These are phyloP conservation scores for Buphagus erythrorhynchus DNA, from an alignment of 2,797 vertebrate species.

Conservation along the genomic window DNA sequence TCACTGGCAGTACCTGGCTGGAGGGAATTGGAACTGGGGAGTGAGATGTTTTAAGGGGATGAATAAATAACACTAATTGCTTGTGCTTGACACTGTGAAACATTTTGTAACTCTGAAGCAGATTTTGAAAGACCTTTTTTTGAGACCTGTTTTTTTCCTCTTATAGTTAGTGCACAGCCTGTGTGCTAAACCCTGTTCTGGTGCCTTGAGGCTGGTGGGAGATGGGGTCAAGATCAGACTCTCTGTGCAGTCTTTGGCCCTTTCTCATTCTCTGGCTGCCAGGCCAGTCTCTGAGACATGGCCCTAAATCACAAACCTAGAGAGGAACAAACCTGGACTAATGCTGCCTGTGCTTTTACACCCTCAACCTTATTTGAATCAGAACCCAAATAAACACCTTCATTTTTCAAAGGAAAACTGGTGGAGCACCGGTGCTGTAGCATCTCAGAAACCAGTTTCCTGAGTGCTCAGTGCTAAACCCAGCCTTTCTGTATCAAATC, in stretches of 20 bases:
- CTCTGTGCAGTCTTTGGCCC: background rate
- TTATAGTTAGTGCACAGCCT: background rate
- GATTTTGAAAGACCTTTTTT: background rate
- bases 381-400: background rate
- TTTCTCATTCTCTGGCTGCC: background rate
- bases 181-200: background rate
- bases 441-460: background rate
- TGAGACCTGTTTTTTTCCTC: background rate
- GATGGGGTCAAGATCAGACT: background rate
- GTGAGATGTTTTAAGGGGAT: background rate
- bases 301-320: background rate
- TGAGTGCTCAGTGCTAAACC: background rate
- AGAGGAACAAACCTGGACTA: background rate
- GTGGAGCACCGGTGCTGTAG: background rate
- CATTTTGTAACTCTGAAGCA: background rate
- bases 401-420: background rate
- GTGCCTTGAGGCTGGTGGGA: background rate
- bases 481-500: background rate
- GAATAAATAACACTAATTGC: slow-evolving; percentile 25
- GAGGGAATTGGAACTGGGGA: background rate
- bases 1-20: background rate
- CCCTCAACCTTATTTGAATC: background rate
- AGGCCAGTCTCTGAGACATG: background rate
- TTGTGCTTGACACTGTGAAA: background rate
- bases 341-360: background rate